phyloP scores from a whole-genome alignment of 2,797 vertebrate species.

The Pipistrellus nathusii region DNA sequence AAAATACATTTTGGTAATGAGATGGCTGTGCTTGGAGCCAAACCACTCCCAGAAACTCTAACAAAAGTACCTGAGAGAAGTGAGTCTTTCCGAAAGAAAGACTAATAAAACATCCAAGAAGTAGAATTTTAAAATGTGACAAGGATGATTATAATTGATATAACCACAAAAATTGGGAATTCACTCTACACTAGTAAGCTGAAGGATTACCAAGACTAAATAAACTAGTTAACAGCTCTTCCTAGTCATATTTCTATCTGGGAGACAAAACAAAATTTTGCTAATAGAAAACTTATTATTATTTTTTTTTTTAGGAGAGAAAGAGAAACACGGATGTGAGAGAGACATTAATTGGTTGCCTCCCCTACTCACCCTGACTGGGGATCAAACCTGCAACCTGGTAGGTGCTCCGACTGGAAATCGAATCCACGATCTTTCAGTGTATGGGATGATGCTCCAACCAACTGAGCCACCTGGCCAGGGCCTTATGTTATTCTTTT shows the following conservation, averaged over 20 bases:
- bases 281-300: neutral
- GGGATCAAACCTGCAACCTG: neutral
- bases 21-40: neutral
- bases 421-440: neutral
- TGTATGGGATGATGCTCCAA: neutral
- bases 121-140: neutral
- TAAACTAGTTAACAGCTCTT: neutral
- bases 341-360: neutral
- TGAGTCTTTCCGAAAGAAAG: neutral
- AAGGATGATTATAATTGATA: neutral
- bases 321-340: neutral
- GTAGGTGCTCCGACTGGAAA: neutral
- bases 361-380: neutral
- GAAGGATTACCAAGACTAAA: neutral
- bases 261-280: neutral
- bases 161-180: neutral
- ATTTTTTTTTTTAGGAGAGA: neutral
- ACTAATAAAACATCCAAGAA: neutral
- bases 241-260: neutral
- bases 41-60: neutral
- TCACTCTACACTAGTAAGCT: neutral
- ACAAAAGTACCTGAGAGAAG: neutral
- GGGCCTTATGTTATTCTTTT: neutral
- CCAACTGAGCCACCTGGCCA: neutral
- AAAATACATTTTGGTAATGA: constrained; percentile 5